Percentiles rank a stretch among this genome's conserved stretches.
These are phyloP conservation scores for Stegodyphus mimosarum DNA, from an alignment of 1,140 invertebrate species.

Conservation along the genomic window DNA sequence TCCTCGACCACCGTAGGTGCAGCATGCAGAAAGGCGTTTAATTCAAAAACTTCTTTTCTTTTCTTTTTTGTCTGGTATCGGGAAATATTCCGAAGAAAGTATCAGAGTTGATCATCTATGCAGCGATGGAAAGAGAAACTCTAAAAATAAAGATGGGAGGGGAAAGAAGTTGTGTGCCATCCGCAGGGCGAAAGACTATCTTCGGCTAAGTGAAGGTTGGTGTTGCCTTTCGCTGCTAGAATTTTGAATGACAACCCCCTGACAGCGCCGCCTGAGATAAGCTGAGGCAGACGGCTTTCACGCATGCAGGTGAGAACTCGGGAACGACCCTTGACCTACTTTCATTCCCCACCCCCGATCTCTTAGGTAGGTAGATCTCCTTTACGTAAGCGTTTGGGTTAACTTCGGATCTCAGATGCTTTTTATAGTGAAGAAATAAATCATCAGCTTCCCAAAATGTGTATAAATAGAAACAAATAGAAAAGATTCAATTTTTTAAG, in stretches of 20 bases:
- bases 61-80: no score
- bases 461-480: no score
- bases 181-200: constrained; percentile 43
- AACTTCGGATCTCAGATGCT: no score
- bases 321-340: constrained; percentile 14
- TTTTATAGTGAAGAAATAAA: no score
- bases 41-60: no score
- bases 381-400: background rate
- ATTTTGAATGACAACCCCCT: constrained; percentile 49
- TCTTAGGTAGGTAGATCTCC: background rate
- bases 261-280: constrained; percentile 34
- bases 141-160: background rate
- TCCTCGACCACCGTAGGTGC: no score
- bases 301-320: constrained; percentile 42
- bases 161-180: background rate
- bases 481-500: no score
- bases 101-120: no score
- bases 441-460: no score
- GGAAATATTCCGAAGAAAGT: no score
- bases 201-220: constrained; percentile 32
- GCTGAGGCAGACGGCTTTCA: constrained; percentile 30
- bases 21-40: no score
- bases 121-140: background rate
- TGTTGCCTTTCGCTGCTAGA: constrained; percentile 44
- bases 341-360: background rate